phyloP scores from a whole-genome alignment of 2,888 invertebrate genomes.

The Merodon equestris region DNA sequence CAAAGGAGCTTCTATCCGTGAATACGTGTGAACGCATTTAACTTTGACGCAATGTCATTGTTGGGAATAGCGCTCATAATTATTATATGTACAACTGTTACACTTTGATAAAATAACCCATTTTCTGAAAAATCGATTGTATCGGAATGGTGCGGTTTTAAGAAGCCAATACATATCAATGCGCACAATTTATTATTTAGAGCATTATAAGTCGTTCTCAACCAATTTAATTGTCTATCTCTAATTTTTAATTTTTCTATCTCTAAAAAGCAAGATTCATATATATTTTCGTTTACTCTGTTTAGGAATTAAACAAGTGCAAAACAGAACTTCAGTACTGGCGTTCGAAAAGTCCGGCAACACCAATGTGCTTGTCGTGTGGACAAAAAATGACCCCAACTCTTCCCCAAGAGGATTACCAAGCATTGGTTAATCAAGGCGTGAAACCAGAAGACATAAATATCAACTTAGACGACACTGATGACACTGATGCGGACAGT shows the following conservation, averaged over 20 bases:
- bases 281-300: conserved; percentile 32
- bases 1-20: too few relatives aligned
- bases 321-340: conserved; percentile 95
- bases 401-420: conserved; percentile 82
- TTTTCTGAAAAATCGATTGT: too few relatives aligned
- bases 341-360: conserved; percentile 92
- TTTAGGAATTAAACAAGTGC: conserved; percentile 92
- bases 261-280: not conserved
- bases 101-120: too few relatives aligned
- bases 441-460: conserved; percentile 80
- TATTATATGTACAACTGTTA: too few relatives aligned
- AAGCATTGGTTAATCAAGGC: conserved; percentile 82
- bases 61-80: too few relatives aligned
- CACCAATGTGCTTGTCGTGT: conserved; percentile 87
- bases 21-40: too few relatives aligned
- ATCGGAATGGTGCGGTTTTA: too few relatives aligned
- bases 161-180: too few relatives aligned
- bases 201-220: too few relatives aligned
- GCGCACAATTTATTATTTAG: too few relatives aligned
- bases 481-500: conserved; percentile 73
- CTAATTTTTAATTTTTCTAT: not conserved
- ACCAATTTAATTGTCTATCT: not conserved
- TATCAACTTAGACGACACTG: conserved; percentile 74
- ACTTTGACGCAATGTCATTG: too few relatives aligned
- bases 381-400: conserved; percentile 81